Evolutionary conservation across 2,888 invertebrate genomes (phyloP), one percentile per base, ranked within the genome.

Genomic region (Drosophila rubida): DNA sequence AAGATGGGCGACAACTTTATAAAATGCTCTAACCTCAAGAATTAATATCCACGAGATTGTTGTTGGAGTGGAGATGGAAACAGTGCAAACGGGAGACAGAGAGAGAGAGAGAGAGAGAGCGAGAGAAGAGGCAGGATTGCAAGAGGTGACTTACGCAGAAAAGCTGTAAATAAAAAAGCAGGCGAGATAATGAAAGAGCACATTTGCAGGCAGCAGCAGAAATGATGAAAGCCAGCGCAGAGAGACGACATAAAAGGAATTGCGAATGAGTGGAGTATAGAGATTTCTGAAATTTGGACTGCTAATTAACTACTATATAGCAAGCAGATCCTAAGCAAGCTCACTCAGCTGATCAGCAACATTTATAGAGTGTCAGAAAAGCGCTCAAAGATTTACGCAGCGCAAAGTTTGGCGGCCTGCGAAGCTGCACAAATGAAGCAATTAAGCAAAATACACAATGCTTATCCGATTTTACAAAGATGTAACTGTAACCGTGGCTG

Each of bases 11-110:
- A 39, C 48, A 66, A 46, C 58, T 60, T 62, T 50, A 44, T 42
- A 75, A 73, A 68, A 62, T 49, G 54, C 54, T 35, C 64, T 50
- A 61, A 64, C 53, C 63, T 50, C 53, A 60, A 57, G 63, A 63
- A 51, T 57, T 37, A 68, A 72, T 59, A 45, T 46, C 11, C 19
- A 48, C 35, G 3, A 48, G 35, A 11, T 41, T 11, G 16, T 25
- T 69, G 35, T 19, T 53, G 50, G 13, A 42, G 8, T 30, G 22
- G 22, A 5, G 6, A 19, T 11, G 14, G 14, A 11, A 6, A 44
- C 5, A n/a, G 19, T 1, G 41, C 7, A 14, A 16, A 0, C 13
- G 8, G 23, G 13, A 37, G 13, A 37, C 1, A 13, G 13, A 2
- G 14, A 25, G 8, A 8, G 14, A 8, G 13, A 25, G 6, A 22